phyloP scores from a whole-genome alignment of 1,140 invertebrate species.

The Cyphomyrmex costatus region DNA sequence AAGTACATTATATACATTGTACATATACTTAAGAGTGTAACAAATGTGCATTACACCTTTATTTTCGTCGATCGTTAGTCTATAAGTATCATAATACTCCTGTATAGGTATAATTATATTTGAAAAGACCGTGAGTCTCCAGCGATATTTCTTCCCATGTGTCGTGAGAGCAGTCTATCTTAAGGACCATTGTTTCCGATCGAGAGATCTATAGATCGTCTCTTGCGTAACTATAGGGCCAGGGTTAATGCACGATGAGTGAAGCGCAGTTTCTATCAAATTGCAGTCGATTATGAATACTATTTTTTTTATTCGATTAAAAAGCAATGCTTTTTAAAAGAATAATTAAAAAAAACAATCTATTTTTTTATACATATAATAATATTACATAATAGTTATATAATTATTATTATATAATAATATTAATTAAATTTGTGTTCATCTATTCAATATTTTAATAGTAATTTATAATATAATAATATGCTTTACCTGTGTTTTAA shows the following conservation, averaged over 20 bases:
- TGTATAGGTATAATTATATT: constrained; percentile 25
- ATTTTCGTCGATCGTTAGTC: background rate
- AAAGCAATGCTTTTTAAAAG: background rate
- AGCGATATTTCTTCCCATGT: constrained; percentile 63
- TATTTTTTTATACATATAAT: background rate
- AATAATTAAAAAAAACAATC: background rate
- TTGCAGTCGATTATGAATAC: constrained; percentile 62
- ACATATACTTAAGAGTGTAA: background rate
- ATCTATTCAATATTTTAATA: background rate
- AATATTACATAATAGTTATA: background rate
- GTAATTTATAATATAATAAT: background rate
- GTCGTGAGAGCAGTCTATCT: constrained; percentile 65
- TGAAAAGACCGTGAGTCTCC: constrained; percentile 10
- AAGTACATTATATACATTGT: background rate
- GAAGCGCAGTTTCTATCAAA: constrained; percentile 61
- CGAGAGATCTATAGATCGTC: constrained; percentile 45
- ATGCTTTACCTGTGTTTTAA: background rate
- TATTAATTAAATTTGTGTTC: constrained; percentile 3
- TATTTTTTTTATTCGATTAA: constrained; percentile 34
- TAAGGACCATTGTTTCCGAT: constrained; percentile 61
- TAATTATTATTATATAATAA: background rate
- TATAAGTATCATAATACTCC: constrained; percentile 12
- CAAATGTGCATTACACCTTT: background rate
- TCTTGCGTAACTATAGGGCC: constrained; percentile 59
- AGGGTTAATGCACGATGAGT: constrained; percentile 66